phyloP scores from a whole-genome alignment of 2,113 vertebrate genomes.

The Austrofundulus limnaeus region DNA sequence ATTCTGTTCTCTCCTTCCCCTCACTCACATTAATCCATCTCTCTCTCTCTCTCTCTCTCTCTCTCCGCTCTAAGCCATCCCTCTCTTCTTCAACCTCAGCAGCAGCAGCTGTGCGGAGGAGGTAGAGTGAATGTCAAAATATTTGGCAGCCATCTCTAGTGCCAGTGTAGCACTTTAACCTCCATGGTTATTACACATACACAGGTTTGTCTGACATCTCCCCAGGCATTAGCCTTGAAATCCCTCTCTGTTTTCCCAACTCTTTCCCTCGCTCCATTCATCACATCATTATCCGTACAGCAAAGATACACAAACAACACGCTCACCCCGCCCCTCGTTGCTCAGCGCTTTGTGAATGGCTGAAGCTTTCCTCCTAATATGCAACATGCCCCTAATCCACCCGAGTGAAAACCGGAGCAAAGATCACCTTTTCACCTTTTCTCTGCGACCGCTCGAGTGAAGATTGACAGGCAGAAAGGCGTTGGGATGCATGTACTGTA shows the following conservation, averaged over 20 bases:
- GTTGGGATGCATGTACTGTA: not conserved
- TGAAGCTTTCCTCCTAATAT: conserved; percentile 45
- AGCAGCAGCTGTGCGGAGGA: conserved; percentile 73
- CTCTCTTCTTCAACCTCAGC: conserved; percentile 61
- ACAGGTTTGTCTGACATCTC: conserved; percentile 77
- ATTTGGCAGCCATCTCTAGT: conserved; percentile 76
- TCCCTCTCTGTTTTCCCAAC: conserved; percentile 46
- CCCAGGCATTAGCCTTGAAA: conserved; percentile 75
- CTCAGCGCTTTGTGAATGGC: conserved; percentile 53
- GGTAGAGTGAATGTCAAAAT: conserved; percentile 76
- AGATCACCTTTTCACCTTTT: conserved; percentile 49
- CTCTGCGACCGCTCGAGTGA: conserved; percentile 15
- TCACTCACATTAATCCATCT: conserved; percentile 68
- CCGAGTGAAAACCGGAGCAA: conserved; percentile 28
- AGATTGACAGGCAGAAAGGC: conserved; percentile 23
- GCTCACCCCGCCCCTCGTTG: conserved; percentile 32
- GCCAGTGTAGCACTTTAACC: conserved; percentile 76
- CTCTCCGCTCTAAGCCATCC: conserved; percentile 60
- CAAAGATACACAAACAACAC: conserved; percentile 68
- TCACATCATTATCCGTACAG: conserved; percentile 72
- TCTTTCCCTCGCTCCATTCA: conserved; percentile 56
- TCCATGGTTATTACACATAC: conserved; percentile 76
- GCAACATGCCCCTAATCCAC: conserved; percentile 47
- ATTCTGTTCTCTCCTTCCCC: conserved; percentile 58
- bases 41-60: conserved; percentile 56